Base-by-base conservation (phyloP, 2,888 invertebrate genomes). In the Heliconius ismenius region DNA sequence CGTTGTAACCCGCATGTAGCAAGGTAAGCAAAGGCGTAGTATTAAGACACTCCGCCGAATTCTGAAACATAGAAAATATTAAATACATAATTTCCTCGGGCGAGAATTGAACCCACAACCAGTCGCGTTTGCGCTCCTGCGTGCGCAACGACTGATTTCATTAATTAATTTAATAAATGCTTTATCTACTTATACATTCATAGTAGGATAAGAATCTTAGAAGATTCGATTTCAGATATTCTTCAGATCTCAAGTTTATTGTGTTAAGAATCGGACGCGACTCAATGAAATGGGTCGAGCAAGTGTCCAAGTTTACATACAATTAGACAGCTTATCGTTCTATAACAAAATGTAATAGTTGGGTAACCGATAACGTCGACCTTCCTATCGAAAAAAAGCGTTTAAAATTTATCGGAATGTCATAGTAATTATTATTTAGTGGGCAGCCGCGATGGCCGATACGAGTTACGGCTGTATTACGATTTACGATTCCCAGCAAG, bases 271-370 rank as follows among this genome's bases (percentile, higher is more conserved):
- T 58, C 28, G 43, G 39, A 70, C 43, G 70, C 43, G 65, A 67
- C 32, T 67, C 65, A 73, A 68, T 36, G 67, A 54, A 68, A 73
- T 68, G 49, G 67, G 77, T 43, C 77, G 76, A 76, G 79, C 77
- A 81, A 82, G 80, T 79, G 77, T 78, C 80, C 80, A 81, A 73
- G 79, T 83, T 81, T 82, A 81, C 82, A 81, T 81, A 88, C 84
- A 89, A 87, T 88, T 89, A 90, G 89, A 87, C 86, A 88, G 88
- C 88, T 91, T 91, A 92, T 91, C 91, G 85, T 83, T 81, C 86
- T 86, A 90, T 90, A 89, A 91, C 89, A 90, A 89, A 89, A 85
- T 91, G 90, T 91, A 92, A 91, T 91, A 89, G 86, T 88, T 89
- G 86, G 67, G 82, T 90, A 91, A 91, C 90, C 89, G 91, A 92